These are phyloP conservation scores for Meloidogyne floridensis DNA, from an alignment of 1,140 invertebrate genomes.

Conservation along the genomic window DNA sequence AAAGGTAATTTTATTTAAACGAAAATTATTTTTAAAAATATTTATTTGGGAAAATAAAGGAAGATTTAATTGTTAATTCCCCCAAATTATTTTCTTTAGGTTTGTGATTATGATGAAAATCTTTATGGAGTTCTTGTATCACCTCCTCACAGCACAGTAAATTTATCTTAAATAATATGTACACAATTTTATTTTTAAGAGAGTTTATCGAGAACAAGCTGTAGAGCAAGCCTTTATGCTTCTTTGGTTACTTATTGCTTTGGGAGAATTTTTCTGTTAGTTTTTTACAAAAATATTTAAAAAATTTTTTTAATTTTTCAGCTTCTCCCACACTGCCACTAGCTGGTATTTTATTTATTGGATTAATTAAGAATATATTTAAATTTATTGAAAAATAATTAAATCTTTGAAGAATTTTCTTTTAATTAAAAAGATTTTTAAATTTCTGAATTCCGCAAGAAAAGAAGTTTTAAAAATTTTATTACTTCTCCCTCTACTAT, in stretches of 20 bases:
- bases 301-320: background rate
- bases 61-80: slow-evolving; percentile 54
- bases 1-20: slow-evolving; percentile 66
- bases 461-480: background rate
- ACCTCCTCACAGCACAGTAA: slow-evolving; percentile 80
- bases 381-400: no score
- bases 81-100: slow-evolving; percentile 67
- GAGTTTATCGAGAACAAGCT: slow-evolving; percentile 83
- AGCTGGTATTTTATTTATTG: slow-evolving; percentile 73
- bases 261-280: slow-evolving; percentile 88
- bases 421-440: no score
- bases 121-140: slow-evolving; percentile 80
- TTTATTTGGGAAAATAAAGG: slow-evolving; percentile 64
- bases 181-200: slow-evolving; percentile 60
- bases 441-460: no score
- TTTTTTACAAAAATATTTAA: slow-evolving; percentile 27
- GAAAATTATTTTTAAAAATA: background rate
- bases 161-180: background rate
- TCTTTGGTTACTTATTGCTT: slow-evolving; percentile 83
- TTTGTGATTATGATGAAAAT: slow-evolving; percentile 77
- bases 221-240: slow-evolving; percentile 95
- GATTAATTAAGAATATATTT: no score
- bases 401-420: no score
- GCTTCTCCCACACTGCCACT: slow-evolving; percentile 92
- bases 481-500: background rate